phyloP scores from a whole-genome alignment of 1,140 invertebrate genomes.

The Scaptomyza pallida region DNA sequence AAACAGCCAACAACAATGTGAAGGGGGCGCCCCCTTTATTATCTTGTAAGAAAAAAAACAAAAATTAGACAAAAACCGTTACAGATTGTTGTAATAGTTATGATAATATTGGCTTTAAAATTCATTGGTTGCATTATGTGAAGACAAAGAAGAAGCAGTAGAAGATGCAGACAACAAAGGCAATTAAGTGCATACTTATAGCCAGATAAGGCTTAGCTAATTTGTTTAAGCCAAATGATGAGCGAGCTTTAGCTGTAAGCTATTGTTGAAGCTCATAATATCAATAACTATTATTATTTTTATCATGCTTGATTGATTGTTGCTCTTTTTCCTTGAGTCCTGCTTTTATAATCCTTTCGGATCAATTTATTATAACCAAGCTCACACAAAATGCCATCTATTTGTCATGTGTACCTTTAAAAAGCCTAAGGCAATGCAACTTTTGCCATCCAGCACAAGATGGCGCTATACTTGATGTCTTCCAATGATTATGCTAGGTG shows the following conservation, averaged over 20 bases:
- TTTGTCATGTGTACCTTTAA: not conserved
- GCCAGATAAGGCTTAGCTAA: not conserved
- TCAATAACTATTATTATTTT: too few relatives aligned
- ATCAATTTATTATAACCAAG: not conserved
- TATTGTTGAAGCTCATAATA: too few relatives aligned
- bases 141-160: too few relatives aligned
- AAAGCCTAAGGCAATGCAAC: too few relatives aligned
- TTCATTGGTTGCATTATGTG: constrained; percentile 8
- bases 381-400: not conserved
- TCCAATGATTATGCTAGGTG: too few relatives aligned
- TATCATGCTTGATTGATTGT: too few relatives aligned
- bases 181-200: constrained; percentile 41
- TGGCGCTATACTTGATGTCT: not conserved
- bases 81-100: constrained; percentile 24
- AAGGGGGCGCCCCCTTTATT: constrained; percentile 25
- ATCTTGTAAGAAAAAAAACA: too few relatives aligned
- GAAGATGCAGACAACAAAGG: constrained; percentile 32
- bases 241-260: not conserved
- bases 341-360: too few relatives aligned
- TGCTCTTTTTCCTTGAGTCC: too few relatives aligned
- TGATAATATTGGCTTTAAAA: constrained; percentile 26
- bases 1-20: constrained; percentile 3
- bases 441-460: not conserved
- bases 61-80: constrained; percentile 45
- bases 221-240: constrained; percentile 12